These are phyloP conservation scores for Lithophane leautieri DNA, from an alignment of 2,888 invertebrate genomes.

Conservation along the genomic window DNA sequence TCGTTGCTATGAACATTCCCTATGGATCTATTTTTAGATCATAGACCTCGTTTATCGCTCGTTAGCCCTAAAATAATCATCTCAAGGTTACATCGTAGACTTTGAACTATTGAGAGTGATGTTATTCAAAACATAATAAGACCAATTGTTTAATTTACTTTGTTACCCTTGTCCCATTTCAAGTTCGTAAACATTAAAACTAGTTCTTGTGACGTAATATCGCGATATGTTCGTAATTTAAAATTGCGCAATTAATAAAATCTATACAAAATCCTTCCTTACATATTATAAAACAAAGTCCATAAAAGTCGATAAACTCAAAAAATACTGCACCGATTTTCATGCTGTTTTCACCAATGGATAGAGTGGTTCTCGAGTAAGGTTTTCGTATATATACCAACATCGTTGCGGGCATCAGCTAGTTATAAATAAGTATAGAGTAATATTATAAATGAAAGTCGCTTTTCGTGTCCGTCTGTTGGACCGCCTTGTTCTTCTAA, in stretches of 20 bases:
- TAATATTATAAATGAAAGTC: no score
- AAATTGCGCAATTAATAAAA: constrained; percentile 13
- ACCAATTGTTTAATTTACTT: neutral
- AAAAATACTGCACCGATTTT: no score
- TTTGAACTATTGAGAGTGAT: constrained; percentile 56
- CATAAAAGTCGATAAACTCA: no score
- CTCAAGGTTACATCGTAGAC: constrained; percentile 66
- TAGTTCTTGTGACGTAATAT: constrained; percentile 36
- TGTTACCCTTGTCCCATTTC: constrained; percentile 19
- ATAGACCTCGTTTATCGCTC: constrained; percentile 40
- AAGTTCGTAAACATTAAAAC: constrained; percentile 50
- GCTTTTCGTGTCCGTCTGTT: neutral
- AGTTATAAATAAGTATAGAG: no score
- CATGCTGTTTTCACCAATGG: no score
- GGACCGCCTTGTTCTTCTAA: no score
- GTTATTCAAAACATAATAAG: constrained; percentile 32
- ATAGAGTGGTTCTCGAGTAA: no score
- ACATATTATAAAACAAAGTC: no score
- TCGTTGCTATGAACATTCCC: constrained; percentile 36
- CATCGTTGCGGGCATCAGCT: no score
- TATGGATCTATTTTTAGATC: constrained; percentile 59
- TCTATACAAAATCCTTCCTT: neutral
- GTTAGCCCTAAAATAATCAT: constrained; percentile 56
- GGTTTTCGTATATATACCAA: no score
- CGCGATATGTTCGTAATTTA: neutral